Percentiles rank a stretch among this genome's conserved stretches.
phyloP scores from a whole-genome alignment of 37 sponge, comb jelly and placozoan genomes.

The Cliona cf. orientalis region DNA sequence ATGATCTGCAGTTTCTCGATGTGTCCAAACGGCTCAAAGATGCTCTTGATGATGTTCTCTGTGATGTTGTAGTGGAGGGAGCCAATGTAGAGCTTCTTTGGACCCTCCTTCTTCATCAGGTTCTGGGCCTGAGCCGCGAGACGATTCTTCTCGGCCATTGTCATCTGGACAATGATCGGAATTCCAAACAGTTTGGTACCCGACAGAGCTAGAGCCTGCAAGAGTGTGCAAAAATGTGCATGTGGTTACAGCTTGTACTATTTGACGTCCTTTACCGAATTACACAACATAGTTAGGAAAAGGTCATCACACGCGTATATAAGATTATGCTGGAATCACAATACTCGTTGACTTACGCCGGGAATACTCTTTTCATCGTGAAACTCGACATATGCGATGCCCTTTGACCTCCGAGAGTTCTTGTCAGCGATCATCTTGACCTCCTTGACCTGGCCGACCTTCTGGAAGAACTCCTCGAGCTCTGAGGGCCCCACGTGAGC shows the following conservation, averaged over 20 bases:
- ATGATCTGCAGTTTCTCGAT: slow-evolving; percentile 81
- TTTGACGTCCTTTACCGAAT: no score
- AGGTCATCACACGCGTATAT: background rate
- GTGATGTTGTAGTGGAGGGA: slow-evolving; percentile 91
- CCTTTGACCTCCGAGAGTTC: slow-evolving; percentile 95
- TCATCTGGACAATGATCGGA: slow-evolving; percentile 95
- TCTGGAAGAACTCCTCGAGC: slow-evolving; percentile 90
- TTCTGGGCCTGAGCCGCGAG: slow-evolving; percentile 85
- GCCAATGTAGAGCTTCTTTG: slow-evolving; percentile 89
- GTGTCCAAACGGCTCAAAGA: slow-evolving; percentile 96
- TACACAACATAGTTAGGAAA: no score
- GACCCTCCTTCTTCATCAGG: slow-evolving; percentile 88
- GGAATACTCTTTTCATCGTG: slow-evolving; percentile 68
- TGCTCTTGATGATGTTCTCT: slow-evolving; percentile 90
- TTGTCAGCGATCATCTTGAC: slow-evolving; percentile 93
- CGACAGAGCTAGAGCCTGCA: slow-evolving; percentile 73
- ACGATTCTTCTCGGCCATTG: slow-evolving; percentile 96
- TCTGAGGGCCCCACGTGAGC: slow-evolving; percentile 74
- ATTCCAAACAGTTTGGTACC: slow-evolving; percentile 90
- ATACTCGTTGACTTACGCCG: slow-evolving; percentile 31
- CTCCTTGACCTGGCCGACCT: slow-evolving; percentile 85
- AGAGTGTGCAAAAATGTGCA: background rate
- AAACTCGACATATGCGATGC: slow-evolving; percentile 99
- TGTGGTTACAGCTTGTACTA: background rate
- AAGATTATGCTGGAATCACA: background rate